Percentiles rank a stretch among this genome's conserved stretches.
These are phyloP conservation scores for Acanthacorydalis orientalis DNA, from an alignment of 2,888 invertebrate genomes.

Conservation along the genomic window DNA sequence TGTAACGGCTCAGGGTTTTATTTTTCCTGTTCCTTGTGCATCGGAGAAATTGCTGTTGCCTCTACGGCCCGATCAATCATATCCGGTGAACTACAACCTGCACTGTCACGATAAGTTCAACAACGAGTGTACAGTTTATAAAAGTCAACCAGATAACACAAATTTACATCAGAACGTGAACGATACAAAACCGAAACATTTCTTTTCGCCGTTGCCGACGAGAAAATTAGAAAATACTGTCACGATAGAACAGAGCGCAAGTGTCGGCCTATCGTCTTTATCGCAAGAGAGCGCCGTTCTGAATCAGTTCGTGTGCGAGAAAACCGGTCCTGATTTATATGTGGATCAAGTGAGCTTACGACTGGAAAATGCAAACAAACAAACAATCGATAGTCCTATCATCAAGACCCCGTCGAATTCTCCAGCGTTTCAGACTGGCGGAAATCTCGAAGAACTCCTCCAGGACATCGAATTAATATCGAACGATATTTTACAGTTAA, in stretches of 20 bases:
- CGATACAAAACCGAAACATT: constrained; percentile 21
- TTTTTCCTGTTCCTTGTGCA: not conserved
- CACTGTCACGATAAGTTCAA: not conserved
- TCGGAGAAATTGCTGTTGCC: constrained; percentile 15
- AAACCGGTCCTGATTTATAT: constrained; percentile 9
- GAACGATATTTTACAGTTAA: constrained; percentile 21
- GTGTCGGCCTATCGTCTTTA: no score
- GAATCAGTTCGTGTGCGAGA: constrained; percentile 10
- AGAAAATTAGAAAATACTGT: constrained; percentile 2
- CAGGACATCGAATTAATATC: constrained; percentile 48
- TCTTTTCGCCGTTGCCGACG: constrained; percentile 25
- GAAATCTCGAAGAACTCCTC: constrained; percentile 49
- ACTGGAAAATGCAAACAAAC: not conserved
- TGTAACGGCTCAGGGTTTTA: not conserved
- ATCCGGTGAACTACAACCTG: constrained; percentile 14
- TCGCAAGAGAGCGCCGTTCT: constrained; percentile 9
- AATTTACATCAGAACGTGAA: not conserved
- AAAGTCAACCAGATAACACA: not conserved
- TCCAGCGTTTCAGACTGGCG: constrained; percentile 34
- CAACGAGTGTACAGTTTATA: not conserved
- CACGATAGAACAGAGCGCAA: constrained; percentile 14
- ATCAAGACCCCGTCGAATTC: constrained; percentile 9
- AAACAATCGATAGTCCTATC: not conserved
- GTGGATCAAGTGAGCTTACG: constrained; percentile 1
- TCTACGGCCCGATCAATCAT: constrained; percentile 25